Evolutionary conservation across 2,113 vertebrate genomes (phyloP).

Genomic region (Oncorhynchus nerka): DNA sequence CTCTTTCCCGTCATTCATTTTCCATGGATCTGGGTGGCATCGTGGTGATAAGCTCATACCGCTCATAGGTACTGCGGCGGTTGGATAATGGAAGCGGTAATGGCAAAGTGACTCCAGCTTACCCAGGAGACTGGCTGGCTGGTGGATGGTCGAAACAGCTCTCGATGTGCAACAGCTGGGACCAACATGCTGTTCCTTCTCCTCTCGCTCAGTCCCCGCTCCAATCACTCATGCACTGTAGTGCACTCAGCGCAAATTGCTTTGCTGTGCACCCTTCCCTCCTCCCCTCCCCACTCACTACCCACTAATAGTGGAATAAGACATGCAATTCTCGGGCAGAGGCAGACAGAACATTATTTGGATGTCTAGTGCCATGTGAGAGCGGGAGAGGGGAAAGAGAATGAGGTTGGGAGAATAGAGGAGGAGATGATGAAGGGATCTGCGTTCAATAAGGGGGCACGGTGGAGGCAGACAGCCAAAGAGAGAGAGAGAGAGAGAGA

Average conservation of each 20-base stretch:
- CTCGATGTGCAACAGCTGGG: background rate
- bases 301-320: background rate
- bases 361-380: conserved; percentile 3
- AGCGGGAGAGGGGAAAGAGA: background rate
- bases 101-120: conserved; percentile 41
- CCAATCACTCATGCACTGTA: conserved; percentile 33
- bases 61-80: background rate
- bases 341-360: background rate
- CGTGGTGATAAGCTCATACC: background rate
- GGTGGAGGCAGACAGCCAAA: background rate
- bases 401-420: conserved; percentile 45
- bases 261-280: background rate
- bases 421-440: too few species aligned
- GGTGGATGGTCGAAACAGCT: conserved; percentile 19
- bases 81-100: conserved; percentile 42
- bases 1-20: too few species aligned
- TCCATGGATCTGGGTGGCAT: too few species aligned
- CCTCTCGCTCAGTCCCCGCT: conserved; percentile 15
- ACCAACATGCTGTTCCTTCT: background rate
- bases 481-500: background rate
- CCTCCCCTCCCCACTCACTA: conserved; percentile 19
- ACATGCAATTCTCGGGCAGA: background rate
- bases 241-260: conserved; percentile 36
- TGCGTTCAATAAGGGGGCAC: conserved; percentile 12
- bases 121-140: conserved; percentile 31